These are phyloP conservation scores for Zoanthus sociatus DNA, from an alignment of 92 coral and sea anemone species.

Conservation along the genomic window DNA sequence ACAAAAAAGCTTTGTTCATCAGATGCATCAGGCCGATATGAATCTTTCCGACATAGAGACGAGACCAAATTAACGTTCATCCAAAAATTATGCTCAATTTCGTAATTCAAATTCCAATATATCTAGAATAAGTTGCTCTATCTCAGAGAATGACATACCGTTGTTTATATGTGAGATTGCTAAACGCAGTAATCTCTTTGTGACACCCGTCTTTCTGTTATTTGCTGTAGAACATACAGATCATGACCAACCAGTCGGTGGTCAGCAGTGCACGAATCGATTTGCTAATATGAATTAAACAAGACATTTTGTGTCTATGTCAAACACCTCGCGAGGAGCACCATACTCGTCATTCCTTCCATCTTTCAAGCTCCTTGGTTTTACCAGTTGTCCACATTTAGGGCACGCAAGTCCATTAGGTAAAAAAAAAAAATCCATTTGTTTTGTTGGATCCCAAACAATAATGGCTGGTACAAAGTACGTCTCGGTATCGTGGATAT, in stretches of 20 bases:
- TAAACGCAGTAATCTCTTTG: conserved; percentile 45
- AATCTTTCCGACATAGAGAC: too few relatives aligned
- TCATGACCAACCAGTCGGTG: conserved; percentile 48
- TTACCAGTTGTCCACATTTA: conserved; percentile 44
- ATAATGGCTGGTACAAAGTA: conserved; percentile 50
- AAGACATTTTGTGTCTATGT: conserved; percentile 36
- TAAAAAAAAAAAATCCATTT: conserved; percentile 8
- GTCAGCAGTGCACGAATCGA: conserved; percentile 41
- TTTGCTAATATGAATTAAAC: conserved; percentile 46
- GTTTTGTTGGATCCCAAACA: conserved; percentile 52
- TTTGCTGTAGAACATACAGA: conserved; percentile 37
- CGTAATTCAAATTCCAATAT: conserved; percentile 21
- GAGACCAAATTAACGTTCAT: conserved; percentile 5
- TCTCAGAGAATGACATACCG: not conserved
- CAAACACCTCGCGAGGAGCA: conserved; percentile 45
- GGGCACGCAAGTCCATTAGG: conserved; percentile 45
- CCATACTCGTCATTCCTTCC: conserved; percentile 51
- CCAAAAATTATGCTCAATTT: not conserved
- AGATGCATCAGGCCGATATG: too few relatives aligned
- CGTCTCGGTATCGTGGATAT: not conserved
- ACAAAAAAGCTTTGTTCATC: too few relatives aligned
- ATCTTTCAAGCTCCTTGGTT: conserved; percentile 56
- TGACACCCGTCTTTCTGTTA: conserved; percentile 31
- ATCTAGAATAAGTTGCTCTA: not conserved
- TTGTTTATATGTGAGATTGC: conserved; percentile 13